Base-by-base conservation (phyloP, 2,113 vertebrate species). In the Herpetotheres cachinnans region DNA sequence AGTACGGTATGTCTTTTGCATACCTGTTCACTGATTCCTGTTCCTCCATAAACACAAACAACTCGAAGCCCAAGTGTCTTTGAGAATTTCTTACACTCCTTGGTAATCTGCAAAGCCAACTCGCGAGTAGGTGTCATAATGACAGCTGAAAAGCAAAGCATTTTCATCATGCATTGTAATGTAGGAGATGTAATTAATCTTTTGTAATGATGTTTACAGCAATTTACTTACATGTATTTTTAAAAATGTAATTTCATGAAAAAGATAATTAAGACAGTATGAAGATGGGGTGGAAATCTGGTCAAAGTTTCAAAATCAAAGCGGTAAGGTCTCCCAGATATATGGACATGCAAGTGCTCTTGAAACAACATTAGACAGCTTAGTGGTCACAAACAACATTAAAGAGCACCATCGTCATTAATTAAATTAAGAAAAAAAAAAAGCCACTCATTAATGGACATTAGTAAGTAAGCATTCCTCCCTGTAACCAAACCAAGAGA, bases 11-110 rank as follows among this genome's bases (percentile, higher is more conserved):
- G 9, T 54, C 22, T 59, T 59, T 14, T 26, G 29, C 4, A 2
- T 97, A 99, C 99, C 99, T 99, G 99, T 84, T 99, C 99, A 82
- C 99, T 99, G 98, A 99, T 99, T 83, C 99, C 99, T 15, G 99
- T 99, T 97, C 99, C 99, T 96, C 99, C 99, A 85, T 99, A 99
- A 78, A 99, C 99, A 98, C 99, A 99, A 78, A 99, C 99, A 97
- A 99, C 99, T 89, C 99, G 97, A 94, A 99, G 99, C 1, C 98
- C 99, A 96, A 99, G 98, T 0, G 99, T 98, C 97, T 99, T 99
- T 11, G 99, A 99, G 98, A 99, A 99, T 95, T 99, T 99, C 98
- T 99, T 99, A 55, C 99, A 99, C 97, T 99, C 99, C 97, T 99
- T 99, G 90, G 99, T 99, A 95, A 99, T 99, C 90, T 99, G 99